Percentiles rank a stretch among this genome's conserved stretches.
Evolutionary conservation across 2,888 invertebrate genomes (phyloP).

Genomic region (Taphrorychus bicolor): DNA sequence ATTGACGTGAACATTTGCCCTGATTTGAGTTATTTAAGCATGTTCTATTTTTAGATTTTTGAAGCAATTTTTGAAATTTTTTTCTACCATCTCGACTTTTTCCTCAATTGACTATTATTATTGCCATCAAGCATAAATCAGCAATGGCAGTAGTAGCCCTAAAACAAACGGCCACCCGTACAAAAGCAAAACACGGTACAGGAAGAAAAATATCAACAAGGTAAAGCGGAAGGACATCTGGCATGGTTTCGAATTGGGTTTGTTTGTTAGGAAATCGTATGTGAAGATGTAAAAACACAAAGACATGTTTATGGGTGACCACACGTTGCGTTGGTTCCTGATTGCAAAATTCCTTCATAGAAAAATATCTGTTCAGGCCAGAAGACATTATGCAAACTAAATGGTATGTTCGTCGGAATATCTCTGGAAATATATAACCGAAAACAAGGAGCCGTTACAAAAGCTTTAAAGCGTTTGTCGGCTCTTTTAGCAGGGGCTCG

Average conservation of each 20-base stretch:
- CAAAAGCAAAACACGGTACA: slow-evolving; percentile 21
- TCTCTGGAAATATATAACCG: slow-evolving; percentile 28
- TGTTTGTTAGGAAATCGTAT: slow-evolving; percentile 29
- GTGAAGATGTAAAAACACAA: slow-evolving; percentile 10
- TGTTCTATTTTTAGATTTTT: not conserved
- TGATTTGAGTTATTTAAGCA: slow-evolving; percentile 19
- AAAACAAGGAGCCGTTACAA: slow-evolving; percentile 35
- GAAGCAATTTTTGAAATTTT: too few species aligned
- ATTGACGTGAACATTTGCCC: slow-evolving; percentile 29
- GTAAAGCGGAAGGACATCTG: slow-evolving; percentile 23
- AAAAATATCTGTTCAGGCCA: not conserved
- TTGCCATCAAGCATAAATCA: too few species aligned
- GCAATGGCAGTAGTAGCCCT: not conserved
- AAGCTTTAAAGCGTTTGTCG: slow-evolving; percentile 43
- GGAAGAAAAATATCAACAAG: slow-evolving; percentile 26
- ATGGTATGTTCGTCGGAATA: slow-evolving; percentile 26
- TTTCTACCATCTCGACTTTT: too few species aligned
- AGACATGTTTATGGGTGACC: slow-evolving; percentile 20
- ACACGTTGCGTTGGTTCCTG: not conserved
- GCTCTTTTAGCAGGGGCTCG: slow-evolving; percentile 46
- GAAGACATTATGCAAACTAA: slow-evolving; percentile 23
- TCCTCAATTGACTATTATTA: too few species aligned
- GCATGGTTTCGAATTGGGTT: slow-evolving; percentile 18
- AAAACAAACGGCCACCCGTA: slow-evolving; percentile 24
- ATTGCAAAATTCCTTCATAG: too few species aligned